A percentile compares a stretch with the other conserved stretches of the same genome.
phyloP scores from a whole-genome alignment of 2,797 vertebrate genomes.

The Gadopsis bispinosus region DNA sequence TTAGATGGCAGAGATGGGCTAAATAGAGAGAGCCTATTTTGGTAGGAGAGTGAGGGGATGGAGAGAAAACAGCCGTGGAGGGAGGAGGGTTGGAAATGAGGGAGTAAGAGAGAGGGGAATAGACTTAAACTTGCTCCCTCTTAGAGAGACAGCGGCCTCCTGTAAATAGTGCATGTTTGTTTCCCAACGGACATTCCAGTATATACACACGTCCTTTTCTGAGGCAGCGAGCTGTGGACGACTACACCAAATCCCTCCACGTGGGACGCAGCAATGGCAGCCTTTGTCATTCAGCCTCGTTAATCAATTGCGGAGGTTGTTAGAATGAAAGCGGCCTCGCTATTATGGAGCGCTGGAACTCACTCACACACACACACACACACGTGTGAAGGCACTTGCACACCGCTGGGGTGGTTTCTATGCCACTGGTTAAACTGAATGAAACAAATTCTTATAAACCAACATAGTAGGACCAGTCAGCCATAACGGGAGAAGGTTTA shows the following conservation, averaged over 20 bases:
- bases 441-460: conserved; percentile 61
- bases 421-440: conserved; percentile 75
- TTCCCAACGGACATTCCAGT: conserved; percentile 47
- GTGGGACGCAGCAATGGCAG: conserved; percentile 45
- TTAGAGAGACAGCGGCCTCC: conserved; percentile 42
- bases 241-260: conserved; percentile 24
- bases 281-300: conserved; percentile 57
- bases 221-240: conserved; percentile 56
- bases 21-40: conserved; percentile 74
- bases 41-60: conserved; percentile 66
- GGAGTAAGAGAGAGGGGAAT: conserved; percentile 12
- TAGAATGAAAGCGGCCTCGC: conserved; percentile 37
- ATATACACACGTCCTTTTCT: conserved; percentile 38
- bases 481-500: conserved; percentile 42
- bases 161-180: conserved; percentile 47
- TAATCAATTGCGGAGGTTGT: conserved; percentile 56
- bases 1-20: conserved; percentile 73
- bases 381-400: conserved; percentile 8
- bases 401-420: conserved; percentile 51
- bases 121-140: conserved; percentile 49
- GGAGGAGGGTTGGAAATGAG: conserved; percentile 7
- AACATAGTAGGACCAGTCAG: conserved; percentile 58
- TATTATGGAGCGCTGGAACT: conserved; percentile 34
- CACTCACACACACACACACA: conserved; percentile 14
- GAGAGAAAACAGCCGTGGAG: conserved; percentile 56